Evolutionary conservation across 2,113 vertebrate species (phyloP).

Genomic region (Nannospalax galili): DNA sequence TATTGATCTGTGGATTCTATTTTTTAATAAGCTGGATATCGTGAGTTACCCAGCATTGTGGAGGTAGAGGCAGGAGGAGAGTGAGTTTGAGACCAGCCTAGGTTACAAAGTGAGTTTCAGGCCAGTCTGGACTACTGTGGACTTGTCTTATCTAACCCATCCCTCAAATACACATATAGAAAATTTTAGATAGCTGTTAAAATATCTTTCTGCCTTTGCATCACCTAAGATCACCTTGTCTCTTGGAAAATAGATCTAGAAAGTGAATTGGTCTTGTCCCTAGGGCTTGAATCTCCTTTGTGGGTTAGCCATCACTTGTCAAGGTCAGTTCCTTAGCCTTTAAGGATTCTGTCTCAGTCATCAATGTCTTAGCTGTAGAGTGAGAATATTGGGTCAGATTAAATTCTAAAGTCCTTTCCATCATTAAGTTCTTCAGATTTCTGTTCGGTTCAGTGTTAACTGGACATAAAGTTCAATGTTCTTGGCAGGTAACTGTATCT

Average conservation of each 20-base stretch:
- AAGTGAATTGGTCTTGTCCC: background rate
- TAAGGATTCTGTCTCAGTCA: background rate
- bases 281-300: background rate
- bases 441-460: background rate
- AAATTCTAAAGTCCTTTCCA: conserved; percentile 28
- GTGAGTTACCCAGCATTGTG: background rate
- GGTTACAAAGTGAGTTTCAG: background rate
- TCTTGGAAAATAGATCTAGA: background rate
- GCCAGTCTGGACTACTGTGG: background rate
- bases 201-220: background rate
- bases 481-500: too few relatives aligned
- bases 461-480: background rate
- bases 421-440: background rate
- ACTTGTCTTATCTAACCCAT: background rate
- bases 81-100: background rate
- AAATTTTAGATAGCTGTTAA: background rate
- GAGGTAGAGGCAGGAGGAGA: background rate
- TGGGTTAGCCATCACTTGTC: background rate
- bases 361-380: background rate
- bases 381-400: background rate
- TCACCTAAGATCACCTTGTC: background rate
- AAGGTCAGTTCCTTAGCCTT: background rate
- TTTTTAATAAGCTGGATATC: background rate
- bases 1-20: background rate
- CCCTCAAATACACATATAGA: background rate